phyloP scores from a whole-genome alignment of 2,113 vertebrate species.

The Coptodon rendalli region DNA sequence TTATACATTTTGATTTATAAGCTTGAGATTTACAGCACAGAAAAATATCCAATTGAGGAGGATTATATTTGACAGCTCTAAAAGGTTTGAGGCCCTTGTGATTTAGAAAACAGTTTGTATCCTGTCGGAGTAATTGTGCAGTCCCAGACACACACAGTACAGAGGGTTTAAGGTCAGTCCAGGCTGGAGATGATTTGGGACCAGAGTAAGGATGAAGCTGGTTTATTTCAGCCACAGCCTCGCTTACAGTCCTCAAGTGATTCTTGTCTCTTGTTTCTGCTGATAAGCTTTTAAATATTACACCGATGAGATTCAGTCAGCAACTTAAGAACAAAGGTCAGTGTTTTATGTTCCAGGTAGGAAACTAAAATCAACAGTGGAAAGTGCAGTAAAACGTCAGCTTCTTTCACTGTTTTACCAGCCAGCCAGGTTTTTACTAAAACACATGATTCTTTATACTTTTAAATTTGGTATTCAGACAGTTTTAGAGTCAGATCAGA shows the following conservation, averaged over 20 bases:
- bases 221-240: not conserved
- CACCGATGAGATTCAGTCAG: not conserved
- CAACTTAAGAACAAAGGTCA: not conserved
- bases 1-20: not conserved
- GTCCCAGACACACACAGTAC: not conserved
- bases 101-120: not conserved
- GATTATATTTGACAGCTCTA: not conserved
- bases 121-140: not conserved
- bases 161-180: not conserved
- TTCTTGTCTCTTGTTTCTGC: slow-evolving; percentile 58
- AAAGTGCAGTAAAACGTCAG: not conserved
- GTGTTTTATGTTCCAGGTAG: not conserved
- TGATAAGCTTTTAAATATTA: not conserved
- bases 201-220: not conserved
- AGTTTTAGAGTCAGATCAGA: not conserved
- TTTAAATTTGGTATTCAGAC: not conserved
- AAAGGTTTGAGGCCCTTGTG: not conserved
- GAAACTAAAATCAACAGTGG: not conserved
- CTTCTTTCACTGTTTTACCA: not conserved
- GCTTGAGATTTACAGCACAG: not conserved
- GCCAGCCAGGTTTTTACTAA: not conserved
- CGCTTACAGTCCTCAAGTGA: slow-evolving; percentile 5
- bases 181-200: not conserved
- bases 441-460: not conserved
- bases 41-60: not conserved